Evolutionary conservation across 2,888 invertebrate species (phyloP).

Genomic region (Cheilosia scutellata): DNA sequence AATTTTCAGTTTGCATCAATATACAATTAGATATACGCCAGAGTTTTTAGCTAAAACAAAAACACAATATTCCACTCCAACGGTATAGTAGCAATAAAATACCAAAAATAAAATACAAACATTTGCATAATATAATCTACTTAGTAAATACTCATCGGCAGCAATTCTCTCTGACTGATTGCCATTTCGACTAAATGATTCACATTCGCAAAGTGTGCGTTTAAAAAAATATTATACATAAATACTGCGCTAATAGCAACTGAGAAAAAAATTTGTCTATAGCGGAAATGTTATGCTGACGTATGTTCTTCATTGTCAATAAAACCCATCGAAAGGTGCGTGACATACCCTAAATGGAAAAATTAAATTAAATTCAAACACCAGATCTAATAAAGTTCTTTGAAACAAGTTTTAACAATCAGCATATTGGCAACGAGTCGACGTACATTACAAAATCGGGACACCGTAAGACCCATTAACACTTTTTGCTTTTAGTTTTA

Average conservation of each 20-base stretch:
- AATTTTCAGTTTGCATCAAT: constrained; percentile 7
- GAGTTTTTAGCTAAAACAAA: neutral
- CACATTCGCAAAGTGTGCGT: constrained; percentile 22
- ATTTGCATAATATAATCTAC: constrained; percentile 44
- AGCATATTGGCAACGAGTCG: too few relatives aligned
- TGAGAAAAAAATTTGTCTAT: neutral
- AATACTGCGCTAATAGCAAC: neutral
- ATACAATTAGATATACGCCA: neutral
- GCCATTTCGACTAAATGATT: constrained; percentile 2
- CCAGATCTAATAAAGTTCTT: too few relatives aligned
- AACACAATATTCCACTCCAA: constrained; percentile 1
- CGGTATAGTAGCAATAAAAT: constrained; percentile 36
- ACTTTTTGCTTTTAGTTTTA: too few relatives aligned
- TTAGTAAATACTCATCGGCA: constrained; percentile 13
- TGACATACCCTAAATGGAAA: too few relatives aligned
- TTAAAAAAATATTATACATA: constrained; percentile 20
- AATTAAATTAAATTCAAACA: too few relatives aligned
- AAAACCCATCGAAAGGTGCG: too few relatives aligned
- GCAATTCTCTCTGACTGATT: constrained; percentile 21
- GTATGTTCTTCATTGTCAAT: too few relatives aligned
- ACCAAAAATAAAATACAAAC: constrained; percentile 48
- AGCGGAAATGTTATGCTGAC: neutral
- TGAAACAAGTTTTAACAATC: too few relatives aligned
- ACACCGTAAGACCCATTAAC: too few relatives aligned
- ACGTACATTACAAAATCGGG: too few relatives aligned